Base-by-base conservation (phyloP, 1,140 invertebrate genomes). In the Neuroterus valhalla region DNA sequence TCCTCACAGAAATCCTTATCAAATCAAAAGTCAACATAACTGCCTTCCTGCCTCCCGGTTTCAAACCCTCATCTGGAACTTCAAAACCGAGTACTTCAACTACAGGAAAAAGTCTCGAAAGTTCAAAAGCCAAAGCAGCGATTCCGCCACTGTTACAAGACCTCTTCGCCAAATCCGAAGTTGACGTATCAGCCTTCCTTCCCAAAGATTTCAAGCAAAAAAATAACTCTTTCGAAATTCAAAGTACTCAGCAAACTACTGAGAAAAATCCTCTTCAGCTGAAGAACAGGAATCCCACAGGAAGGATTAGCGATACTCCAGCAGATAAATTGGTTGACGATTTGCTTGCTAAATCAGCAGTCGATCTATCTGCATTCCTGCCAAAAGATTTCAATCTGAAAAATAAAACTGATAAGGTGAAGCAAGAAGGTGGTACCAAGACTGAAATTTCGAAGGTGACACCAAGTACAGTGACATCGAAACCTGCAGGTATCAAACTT, bases 41-140 rank as follows among this genome's bases (percentile, higher is more conserved):
- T 26, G 92, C 92, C 75, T 91, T 94, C 55, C 86, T 94, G 74
- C 94, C 94, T 19, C 89, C 92, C 5, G 92, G 91, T 3, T 94
- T 91, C 77, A 93, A 82, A 44, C 66, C 76, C 19, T 80, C 71
- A 8, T 70, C 62, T 15, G 81, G 82, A 69, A 85, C 85, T 75
- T 77, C 75, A n/a, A 78, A 84, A 71, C 82, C 85, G 3, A 87
- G 84, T 70, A 80, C 23, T 11, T 68, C 44, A 45, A 66, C 21
- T n/a, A 67, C 81, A 66, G 76, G 83, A 44, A 77, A 81, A 1
- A 78, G 77, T 19, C 1, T 5, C 31, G 31, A 38, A 38, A 38
- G 0, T 8, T 66, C 79, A n/a, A 84, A 83, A 45, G 76, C 77
- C 0, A 74, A 84, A 0, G 43, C 68, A 17, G 1, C 66, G 23